Conservation (phyloP, 1,140 invertebrate species). For the Choristoneura fumiferana region DNA sequence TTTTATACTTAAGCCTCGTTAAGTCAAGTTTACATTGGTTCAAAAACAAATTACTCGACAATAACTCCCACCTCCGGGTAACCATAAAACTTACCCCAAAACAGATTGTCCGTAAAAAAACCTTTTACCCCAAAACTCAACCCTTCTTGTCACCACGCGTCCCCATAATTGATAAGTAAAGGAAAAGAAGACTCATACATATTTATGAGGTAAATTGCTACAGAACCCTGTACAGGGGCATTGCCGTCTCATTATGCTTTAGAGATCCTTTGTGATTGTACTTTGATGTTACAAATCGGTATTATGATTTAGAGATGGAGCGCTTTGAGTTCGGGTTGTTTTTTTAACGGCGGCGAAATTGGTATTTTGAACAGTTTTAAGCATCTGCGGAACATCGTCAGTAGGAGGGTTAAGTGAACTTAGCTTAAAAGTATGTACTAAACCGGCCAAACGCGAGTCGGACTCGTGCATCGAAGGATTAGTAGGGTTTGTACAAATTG, state of each 20-base stretch:
- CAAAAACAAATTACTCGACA: too few species aligned
- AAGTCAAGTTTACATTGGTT: neutral
- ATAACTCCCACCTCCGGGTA: too few species aligned
- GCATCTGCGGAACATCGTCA: too few species aligned
- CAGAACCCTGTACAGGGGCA: conserved; percentile 64
- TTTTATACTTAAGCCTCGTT: too few species aligned
- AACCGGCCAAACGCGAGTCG: too few species aligned
- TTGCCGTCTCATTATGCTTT: conserved; percentile 73
- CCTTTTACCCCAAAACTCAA: conserved; percentile 15
- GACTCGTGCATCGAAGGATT: too few species aligned
- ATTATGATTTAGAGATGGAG: conserved; percentile 37
- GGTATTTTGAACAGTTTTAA: too few species aligned
- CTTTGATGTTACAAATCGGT: conserved; percentile 70
- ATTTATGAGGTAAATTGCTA: conserved; percentile 74
- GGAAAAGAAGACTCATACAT: conserved; percentile 74
- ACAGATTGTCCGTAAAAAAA: conserved; percentile 4
- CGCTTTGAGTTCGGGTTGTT: neutral
- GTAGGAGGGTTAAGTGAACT: too few species aligned
- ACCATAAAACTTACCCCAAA: neutral
- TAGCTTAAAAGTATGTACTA: too few species aligned
- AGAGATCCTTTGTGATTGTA: conserved; percentile 68
- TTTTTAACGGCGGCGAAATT: neutral
- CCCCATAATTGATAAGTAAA: conserved; percentile 76
- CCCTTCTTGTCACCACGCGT: conserved; percentile 56
- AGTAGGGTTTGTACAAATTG: too few species aligned